Evolutionary conservation across 2,888 invertebrate species (phyloP), one percentile per base, ranked within the genome.

Genomic region (Euclidia mi): DNA sequence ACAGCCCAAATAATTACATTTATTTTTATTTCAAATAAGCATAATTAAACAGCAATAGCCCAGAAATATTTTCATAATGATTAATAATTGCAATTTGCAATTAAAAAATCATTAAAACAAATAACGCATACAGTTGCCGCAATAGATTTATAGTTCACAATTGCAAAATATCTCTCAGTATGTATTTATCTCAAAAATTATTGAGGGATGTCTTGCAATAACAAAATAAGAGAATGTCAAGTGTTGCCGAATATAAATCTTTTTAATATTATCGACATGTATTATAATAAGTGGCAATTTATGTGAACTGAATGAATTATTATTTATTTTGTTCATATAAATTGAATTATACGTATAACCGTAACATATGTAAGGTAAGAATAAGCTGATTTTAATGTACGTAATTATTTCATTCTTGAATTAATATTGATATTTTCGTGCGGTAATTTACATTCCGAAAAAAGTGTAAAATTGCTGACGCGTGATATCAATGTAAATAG

Each of bases 311-410:
- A 58, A 67, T 61, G 42, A 67, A 70, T 56, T 1, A 51, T 53
- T 34, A 15, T 59, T 42, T 44, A 64, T 76, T 76, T 87, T 15
- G 78, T 87, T 84, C 86, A 85, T 73, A 80, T 68, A 47, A 73
- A 71, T 82, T 84, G 81, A 77, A 79, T 75, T 71, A 75, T 85
- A 87, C 88, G 81, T 91, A 82, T 94, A 94, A 90, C 90, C 92
- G 87, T 92, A 91, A 87, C 74, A 79, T 93, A 93, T 88, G 92
- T 94, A 93, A 92, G 92, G 91, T 93, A 90, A 75, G 76, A 79
- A 87, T 94, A 93, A 94, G 92, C 91, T 90, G 94, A 94, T 88
- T 88, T 94, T 93, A 93, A 92, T 84, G 94, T 94, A 92, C 85
- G 89, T 91, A 90, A 94, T 94, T 76, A 85, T 94, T 94, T 94